Evolutionary conservation across 2,797 vertebrate genomes (phyloP).

Genomic region (Lateolabrax maculatus): DNA sequence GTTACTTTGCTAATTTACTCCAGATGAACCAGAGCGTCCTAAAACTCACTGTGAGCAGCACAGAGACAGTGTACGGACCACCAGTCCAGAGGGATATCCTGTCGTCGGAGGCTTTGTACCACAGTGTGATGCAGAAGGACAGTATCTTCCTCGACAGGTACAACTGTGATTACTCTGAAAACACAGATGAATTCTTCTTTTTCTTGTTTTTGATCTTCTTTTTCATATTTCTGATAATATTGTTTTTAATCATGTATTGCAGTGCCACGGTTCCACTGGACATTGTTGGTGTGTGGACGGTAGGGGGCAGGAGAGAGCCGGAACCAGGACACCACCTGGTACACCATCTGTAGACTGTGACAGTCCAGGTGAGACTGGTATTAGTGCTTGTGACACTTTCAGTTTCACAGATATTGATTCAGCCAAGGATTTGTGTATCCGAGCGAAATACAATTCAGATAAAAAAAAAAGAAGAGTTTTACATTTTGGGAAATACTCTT

Average conservation of each 20-base stretch:
- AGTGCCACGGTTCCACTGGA: constrained; percentile 88
- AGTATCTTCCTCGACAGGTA: constrained; percentile 83
- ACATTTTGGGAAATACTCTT: not conserved
- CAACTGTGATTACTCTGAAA: not conserved
- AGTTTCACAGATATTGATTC: not conserved
- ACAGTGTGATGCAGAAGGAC: constrained; percentile 80
- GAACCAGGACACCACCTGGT: constrained; percentile 83
- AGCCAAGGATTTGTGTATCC: not conserved
- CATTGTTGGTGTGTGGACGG: constrained; percentile 92
- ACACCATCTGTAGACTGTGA: constrained; percentile 74
- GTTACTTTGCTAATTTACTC: not conserved
- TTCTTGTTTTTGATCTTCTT: not conserved
- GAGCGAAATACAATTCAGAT: not conserved
- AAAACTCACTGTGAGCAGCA: constrained; percentile 81
- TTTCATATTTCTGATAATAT: not conserved
- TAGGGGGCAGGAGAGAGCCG: constrained; percentile 83
- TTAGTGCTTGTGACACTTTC: not conserved
- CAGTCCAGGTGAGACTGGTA: constrained; percentile 54
- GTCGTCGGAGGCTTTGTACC: constrained; percentile 65
- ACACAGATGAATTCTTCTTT: not conserved
- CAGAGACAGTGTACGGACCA: constrained; percentile 63
- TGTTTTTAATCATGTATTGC: constrained; percentile 10
- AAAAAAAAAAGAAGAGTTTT: not conserved
- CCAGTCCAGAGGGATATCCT: constrained; percentile 41
- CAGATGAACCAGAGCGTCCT: constrained; percentile 54